Conservation (phyloP, 2,888 invertebrate species). For the Hyalella azteca region DNA sequence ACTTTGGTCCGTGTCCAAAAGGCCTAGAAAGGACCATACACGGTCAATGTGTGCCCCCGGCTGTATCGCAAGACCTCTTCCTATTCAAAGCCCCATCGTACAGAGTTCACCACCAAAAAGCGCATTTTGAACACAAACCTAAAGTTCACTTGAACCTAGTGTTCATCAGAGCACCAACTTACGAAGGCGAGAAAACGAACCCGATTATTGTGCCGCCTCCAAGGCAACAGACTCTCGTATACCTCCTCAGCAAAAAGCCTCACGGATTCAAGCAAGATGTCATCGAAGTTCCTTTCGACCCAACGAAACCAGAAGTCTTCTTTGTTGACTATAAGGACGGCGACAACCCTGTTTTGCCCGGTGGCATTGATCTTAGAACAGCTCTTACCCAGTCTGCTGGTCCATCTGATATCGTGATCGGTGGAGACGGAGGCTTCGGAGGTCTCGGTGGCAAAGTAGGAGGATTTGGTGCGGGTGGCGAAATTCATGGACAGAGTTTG, state of each 20-base stretch:
- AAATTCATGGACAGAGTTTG: too few relatives aligned
- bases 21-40: slow-evolving; percentile 27
- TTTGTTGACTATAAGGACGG: slow-evolving; percentile 23
- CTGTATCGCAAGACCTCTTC: slow-evolving; percentile 33
- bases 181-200: background rate
- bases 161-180: slow-evolving; percentile 26
- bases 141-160: slow-evolving; percentile 33
- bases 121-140: slow-evolving; percentile 19
- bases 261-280: slow-evolving; percentile 33
- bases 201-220: slow-evolving; percentile 34
- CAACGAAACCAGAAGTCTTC: slow-evolving; percentile 27
- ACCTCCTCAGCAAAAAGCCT: slow-evolving; percentile 31
- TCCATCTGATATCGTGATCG: slow-evolving; percentile 2
- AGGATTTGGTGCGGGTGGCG: background rate
- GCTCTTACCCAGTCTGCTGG: slow-evolving; percentile 28
- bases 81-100: slow-evolving; percentile 31
- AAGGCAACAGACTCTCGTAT: slow-evolving; percentile 26
- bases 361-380: slow-evolving; percentile 27
- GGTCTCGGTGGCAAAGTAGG: background rate
- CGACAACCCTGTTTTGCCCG: slow-evolving; percentile 35
- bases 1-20: slow-evolving; percentile 8
- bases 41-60: slow-evolving; percentile 7
- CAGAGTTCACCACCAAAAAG: slow-evolving; percentile 1
- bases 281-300: slow-evolving; percentile 23
- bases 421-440: background rate